phyloP scores from a whole-genome alignment of 2,113 vertebrate species.

The Asarcornis scutulata region DNA sequence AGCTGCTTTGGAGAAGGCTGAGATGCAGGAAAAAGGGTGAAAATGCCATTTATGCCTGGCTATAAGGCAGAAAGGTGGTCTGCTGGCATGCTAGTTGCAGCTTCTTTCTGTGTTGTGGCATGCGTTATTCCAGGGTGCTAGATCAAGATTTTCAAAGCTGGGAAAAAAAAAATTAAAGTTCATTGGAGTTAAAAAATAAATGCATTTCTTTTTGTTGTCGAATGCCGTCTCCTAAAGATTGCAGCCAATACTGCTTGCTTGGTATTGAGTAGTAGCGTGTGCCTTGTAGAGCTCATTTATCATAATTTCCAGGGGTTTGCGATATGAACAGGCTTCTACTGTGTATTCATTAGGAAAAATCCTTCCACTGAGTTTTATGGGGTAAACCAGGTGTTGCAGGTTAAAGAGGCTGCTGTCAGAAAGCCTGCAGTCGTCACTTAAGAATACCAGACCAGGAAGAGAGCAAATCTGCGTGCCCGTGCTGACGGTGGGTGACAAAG shows the following conservation, averaged over 20 bases:
- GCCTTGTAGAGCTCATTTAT: slow-evolving; percentile 40
- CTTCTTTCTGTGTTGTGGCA: neutral
- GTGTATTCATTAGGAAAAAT: slow-evolving; percentile 43
- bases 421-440: neutral
- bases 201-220: slow-evolving; percentile 36
- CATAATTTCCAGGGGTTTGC: neutral
- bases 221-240: neutral
- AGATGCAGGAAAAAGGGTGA: neutral
- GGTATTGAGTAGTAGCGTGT: slow-evolving; percentile 30
- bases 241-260: neutral
- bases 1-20: slow-evolving; percentile 53
- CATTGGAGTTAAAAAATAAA: slow-evolving; percentile 19
- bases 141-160: slow-evolving; percentile 26
- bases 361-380: slow-evolving; percentile 19
- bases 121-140: neutral
- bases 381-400: neutral
- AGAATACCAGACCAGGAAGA: neutral
- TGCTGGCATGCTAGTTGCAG: slow-evolving; percentile 24
- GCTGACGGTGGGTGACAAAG: neutral
- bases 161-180: neutral
- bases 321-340: slow-evolving; percentile 29
- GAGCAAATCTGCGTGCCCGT: neutral
- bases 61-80: slow-evolving; percentile 44
- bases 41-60: slow-evolving; percentile 59
- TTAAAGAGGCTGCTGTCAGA: slow-evolving; percentile 9